phyloP scores from a whole-genome alignment of 2,888 invertebrate species.

The Cheilosia impressa region DNA sequence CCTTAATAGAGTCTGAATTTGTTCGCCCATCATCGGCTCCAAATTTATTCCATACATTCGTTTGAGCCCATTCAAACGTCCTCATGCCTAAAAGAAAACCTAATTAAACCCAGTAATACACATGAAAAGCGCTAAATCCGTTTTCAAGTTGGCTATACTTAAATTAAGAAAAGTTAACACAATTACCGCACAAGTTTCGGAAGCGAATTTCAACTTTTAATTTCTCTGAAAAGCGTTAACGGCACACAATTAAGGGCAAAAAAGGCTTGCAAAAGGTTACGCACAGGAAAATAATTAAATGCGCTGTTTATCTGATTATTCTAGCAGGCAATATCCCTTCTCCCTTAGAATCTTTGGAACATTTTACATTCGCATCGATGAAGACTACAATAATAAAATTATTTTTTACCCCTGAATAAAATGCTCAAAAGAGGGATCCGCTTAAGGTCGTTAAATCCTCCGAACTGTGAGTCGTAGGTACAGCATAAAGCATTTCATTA shows the following conservation, averaged over 20 bases:
- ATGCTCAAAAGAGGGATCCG: neutral
- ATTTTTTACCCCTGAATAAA: conserved; percentile 11
- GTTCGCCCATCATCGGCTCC: no score
- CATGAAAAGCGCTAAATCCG: neutral
- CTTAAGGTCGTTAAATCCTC: conserved; percentile 5
- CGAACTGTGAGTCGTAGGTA: neutral
- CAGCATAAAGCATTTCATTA: neutral
- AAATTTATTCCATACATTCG: no score
- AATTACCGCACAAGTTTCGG: conserved; percentile 1
- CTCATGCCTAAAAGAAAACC: neutral
- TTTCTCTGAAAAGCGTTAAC: conserved; percentile 15
- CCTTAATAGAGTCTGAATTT: no score
- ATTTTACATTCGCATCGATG: neutral
- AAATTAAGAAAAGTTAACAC: conserved; percentile 1
- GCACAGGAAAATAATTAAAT: conserved; percentile 25
- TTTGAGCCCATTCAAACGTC: neutral
- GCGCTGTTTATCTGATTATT: conserved; percentile 29
- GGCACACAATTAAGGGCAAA: neutral
- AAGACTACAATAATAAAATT: conserved; percentile 28
- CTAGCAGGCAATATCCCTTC: neutral
- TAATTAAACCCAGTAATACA: conserved; percentile 1
- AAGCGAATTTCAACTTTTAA: conserved; percentile 36
- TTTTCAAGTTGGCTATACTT: neutral
- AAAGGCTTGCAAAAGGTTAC: conserved; percentile 5
- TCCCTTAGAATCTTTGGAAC: neutral